These are phyloP conservation scores for Oreotragus oreotragus DNA, from an alignment of 2,113 vertebrate genomes.

Conservation along the genomic window DNA sequence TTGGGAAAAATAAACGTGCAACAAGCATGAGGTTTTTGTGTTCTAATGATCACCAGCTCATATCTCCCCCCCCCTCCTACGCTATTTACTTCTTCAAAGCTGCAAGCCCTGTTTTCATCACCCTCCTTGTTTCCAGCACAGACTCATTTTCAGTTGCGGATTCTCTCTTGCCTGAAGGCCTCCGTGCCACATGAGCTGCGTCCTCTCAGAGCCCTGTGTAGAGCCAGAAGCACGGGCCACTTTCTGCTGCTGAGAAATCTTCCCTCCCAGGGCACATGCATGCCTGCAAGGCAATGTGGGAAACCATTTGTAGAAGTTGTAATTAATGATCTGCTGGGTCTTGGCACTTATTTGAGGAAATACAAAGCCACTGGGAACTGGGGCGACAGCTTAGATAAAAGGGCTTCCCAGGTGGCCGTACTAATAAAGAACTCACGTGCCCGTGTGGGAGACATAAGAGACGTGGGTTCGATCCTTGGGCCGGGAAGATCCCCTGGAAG, in stretches of 20 bases:
- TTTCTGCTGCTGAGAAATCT: conserved; percentile 31
- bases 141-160: background rate
- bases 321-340: conserved; percentile 61
- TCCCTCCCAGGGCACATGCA: background rate
- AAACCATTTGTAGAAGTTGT: conserved; percentile 11
- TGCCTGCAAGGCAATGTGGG: background rate
- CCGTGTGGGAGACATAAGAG: background rate
- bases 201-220: background rate
- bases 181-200: background rate
- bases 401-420: background rate
- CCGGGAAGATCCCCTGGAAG: background rate
- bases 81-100: background rate
- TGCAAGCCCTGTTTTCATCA: conserved; percentile 18
- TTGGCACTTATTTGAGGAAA: background rate
- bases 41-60: background rate
- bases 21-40: background rate
- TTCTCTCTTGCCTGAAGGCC: conserved; percentile 30
- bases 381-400: background rate
- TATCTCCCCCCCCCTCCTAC: rapidly evolving
- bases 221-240: background rate
- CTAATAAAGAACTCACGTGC: background rate
- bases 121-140: background rate
- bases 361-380: background rate
- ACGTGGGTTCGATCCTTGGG: background rate
- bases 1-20: background rate